Conservation (phyloP, 1,140 invertebrate genomes). For the Dryas iulia region DNA sequence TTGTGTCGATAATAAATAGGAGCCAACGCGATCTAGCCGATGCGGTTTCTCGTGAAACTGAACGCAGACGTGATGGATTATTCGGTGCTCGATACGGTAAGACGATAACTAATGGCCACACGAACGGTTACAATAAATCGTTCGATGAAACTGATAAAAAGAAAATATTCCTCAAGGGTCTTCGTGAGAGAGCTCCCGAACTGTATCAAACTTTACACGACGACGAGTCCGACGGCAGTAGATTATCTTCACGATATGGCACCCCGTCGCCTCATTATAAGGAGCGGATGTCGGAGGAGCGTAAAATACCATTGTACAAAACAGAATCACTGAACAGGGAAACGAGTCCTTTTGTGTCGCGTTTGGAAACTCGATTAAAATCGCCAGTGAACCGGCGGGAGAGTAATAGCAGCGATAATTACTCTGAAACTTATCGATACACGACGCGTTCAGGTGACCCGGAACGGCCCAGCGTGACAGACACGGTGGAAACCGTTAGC, state of each 20-base stretch:
- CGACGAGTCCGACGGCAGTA: conserved; percentile 79
- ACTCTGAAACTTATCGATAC: conserved; percentile 85
- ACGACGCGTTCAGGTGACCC: conserved; percentile 84
- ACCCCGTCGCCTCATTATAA: conserved; percentile 74
- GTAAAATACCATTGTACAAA: conserved; percentile 72
- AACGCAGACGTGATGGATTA: conserved; percentile 73
- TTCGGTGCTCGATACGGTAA: conserved; percentile 6
- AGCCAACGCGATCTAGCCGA: conserved; percentile 87
- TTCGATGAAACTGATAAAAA: conserved; percentile 83
- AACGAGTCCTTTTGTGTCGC: conserved; percentile 71
- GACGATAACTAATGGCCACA: conserved; percentile 67
- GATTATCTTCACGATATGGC: conserved; percentile 67
- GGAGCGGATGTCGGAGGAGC: conserved; percentile 66
- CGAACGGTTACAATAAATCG: conserved; percentile 69
- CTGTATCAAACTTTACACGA: conserved; percentile 86
- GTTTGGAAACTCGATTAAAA: conserved; percentile 70
- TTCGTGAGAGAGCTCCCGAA: conserved; percentile 87
- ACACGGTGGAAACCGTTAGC: conserved; percentile 84
- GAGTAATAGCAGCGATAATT: conserved; percentile 84
- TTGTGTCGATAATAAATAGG: conserved; percentile 90
- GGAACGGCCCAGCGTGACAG: conserved; percentile 82
- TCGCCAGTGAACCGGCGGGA: conserved; percentile 78
- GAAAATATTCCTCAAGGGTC: conserved; percentile 85
- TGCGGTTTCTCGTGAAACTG: conserved; percentile 72
- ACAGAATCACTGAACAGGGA: conserved; percentile 75